Evolutionary conservation across 2,113 vertebrate species (phyloP), one percentile per base, ranked within the genome.

Genomic region (Crotophaga sulcirostris): DNA sequence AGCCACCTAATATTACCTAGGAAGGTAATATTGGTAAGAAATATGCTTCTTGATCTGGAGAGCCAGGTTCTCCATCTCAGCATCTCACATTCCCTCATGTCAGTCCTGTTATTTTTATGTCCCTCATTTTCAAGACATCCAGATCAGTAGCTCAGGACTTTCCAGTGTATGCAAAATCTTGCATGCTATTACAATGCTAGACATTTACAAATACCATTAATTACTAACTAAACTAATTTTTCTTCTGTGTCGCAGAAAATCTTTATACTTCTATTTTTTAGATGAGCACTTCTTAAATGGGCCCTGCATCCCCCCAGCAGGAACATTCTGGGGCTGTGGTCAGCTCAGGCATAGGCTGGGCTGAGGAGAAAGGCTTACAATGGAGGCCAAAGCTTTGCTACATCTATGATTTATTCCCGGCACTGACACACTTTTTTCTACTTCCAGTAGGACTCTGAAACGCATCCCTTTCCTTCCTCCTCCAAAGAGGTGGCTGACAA

Each of bases 181-280:
- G 25, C 64, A 36, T 60, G 47, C 38, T 20, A 72, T 81, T 84
- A 77, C 90, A 95, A 77, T 1, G 2, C 60, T 45, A 87, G 45
- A 56, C 36, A 51, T 68, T 70, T 79, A 44, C 72, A 95, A 92
- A 94, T 69, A 83, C 16, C 40, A 80, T 76, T 88, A 90, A 96
- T 90, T 92, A 80, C 75, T 44, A 63, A 49, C 23, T 36, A 15
- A 78, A 72, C 44, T 38, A 38, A 83, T 72, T 94, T 89, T 81
- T 93, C 58, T 89, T 95, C 54, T 69, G 19, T 3, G 55, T 69
- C 36, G 36, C 40, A 79, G 54, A 94, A 89, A 75, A 83, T 36
- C 70, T 45, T 93, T 62, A 70, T 60, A 40, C 28, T 73, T 93
- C 54, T 49, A 76, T 88, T 85, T 92, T 73, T 75, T 73, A 93